phyloP scores from a whole-genome alignment of 2,113 vertebrate species.

The Hemiscyllium ocellatum region DNA sequence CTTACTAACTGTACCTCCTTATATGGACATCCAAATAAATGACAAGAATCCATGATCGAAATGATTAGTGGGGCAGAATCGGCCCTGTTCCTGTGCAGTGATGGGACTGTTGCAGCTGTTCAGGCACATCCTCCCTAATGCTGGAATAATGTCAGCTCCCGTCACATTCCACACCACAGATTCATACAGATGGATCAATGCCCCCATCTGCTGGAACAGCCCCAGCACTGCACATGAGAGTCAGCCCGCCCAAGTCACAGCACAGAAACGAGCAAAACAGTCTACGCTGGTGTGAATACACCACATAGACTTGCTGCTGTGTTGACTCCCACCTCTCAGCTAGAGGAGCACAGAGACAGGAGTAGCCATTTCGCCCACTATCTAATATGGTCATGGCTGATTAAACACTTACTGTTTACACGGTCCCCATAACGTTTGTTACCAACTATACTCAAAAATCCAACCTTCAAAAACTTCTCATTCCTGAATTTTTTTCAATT shows the following conservation, averaged over 20 bases:
- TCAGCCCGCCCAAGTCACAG: not conserved
- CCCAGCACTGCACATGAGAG: not conserved
- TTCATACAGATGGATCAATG: not conserved
- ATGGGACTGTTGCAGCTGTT: not conserved
- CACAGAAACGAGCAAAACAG: not conserved
- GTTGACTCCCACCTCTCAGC: too few relatives aligned
- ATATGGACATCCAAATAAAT: too few relatives aligned
- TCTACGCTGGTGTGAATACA: not conserved
- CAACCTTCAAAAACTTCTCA: not conserved
- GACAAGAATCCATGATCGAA: too few relatives aligned
- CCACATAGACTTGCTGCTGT: not conserved
- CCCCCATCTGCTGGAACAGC: not conserved
- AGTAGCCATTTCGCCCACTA: too few relatives aligned
- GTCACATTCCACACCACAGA: not conserved
- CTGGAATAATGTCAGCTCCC: not conserved
- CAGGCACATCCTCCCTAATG: not conserved
- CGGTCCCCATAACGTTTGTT: too few relatives aligned
- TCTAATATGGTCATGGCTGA: too few relatives aligned
- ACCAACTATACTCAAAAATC: too few relatives aligned
- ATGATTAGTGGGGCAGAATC: too few relatives aligned
- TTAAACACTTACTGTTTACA: too few relatives aligned
- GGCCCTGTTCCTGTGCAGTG: not conserved
- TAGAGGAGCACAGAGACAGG: too few relatives aligned
- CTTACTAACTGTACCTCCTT: too few relatives aligned
- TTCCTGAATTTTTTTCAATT: too few relatives aligned